Base-by-base conservation (phyloP, 2,888 invertebrate species). In the Hydroisotoma schaefferi region DNA sequence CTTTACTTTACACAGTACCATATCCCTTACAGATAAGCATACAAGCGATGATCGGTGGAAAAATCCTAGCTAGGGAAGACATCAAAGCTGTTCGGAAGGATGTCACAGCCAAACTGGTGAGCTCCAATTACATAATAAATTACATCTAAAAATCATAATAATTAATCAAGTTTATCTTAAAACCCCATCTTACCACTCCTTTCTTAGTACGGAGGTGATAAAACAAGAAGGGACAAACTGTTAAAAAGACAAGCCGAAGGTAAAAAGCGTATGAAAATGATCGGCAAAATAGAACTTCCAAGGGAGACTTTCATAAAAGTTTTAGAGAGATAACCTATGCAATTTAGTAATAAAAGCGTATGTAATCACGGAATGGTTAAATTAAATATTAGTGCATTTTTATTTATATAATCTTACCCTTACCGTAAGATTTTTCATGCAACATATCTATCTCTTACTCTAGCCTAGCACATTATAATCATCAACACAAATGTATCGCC, bases 301-400 rank as follows among this genome's bases (percentile, higher is more conserved):
- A 84, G 92, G 76, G 88, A 97, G 76, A 93, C 94, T 1, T 98
- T 98, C 77, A 89, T 97, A 70, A 87, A 92, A 78, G 86, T 95
- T 56, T 79, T 97, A 37, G 93, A 90, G 76, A 72, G 72, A 65
- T 74, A 63, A 49, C 59, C 15, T 33, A 33, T 10, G n/a, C n/a
- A n/a, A n/a, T n/a, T n/a, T n/a, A n/a, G n/a, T n/a, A n/a, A n/a
- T n/a, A n/a, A n/a, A n/a, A n/a, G n/a, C n/a, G n/a, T n/a, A n/a
- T n/a, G n/a, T n/a, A n/a, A n/a, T n/a, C n/a, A n/a, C n/a, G n/a
- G n/a, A n/a, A n/a, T n/a, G n/a, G n/a, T n/a, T n/a, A n/a, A n/a
- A n/a, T n/a, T n/a, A n/a, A n/a, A n/a, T n/a, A n/a, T n/a, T n/a
- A n/a, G n/a, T n/a, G n/a, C n/a, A n/a, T n/a, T n/a, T n/a, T n/a